Conservation (phyloP, 2,888 invertebrate genomes). For the Pseudococcus jackbeardsleyi region DNA sequence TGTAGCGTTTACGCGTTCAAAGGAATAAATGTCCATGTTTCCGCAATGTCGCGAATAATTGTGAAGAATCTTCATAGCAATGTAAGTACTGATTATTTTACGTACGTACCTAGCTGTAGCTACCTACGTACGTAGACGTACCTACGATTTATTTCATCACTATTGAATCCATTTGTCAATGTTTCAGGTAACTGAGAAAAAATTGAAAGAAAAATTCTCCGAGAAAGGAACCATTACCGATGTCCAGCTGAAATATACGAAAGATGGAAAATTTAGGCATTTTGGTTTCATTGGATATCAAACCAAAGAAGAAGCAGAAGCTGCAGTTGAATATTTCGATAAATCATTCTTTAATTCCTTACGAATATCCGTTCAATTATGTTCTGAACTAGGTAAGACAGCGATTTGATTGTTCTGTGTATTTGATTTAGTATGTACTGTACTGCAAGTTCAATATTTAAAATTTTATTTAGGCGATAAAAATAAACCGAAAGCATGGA, state of each 20-base stretch:
- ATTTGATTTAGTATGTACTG: background rate
- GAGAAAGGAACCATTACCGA: constrained; percentile 91
- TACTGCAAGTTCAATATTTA: background rate
- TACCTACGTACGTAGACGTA: too few species aligned
- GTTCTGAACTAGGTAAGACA: constrained; percentile 67
- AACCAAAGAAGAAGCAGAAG: constrained; percentile 82
- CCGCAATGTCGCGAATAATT: constrained; percentile 85
- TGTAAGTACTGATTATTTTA: constrained; percentile 76
- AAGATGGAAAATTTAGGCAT: constrained; percentile 90
- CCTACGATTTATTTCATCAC: too few species aligned
- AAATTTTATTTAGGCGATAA: constrained; percentile 72
- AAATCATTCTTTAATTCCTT: constrained; percentile 87
- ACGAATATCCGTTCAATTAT: constrained; percentile 75
- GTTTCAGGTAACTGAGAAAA: constrained; percentile 82
- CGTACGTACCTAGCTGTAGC: too few species aligned
- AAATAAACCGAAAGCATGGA: constrained; percentile 91
- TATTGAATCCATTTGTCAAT: background rate
- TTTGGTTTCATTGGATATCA: constrained; percentile 96
- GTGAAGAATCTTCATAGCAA: constrained; percentile 91
- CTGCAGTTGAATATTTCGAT: constrained; percentile 84
- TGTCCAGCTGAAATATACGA: constrained; percentile 91
- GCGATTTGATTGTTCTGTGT: background rate
- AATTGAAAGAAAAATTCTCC: constrained; percentile 82
- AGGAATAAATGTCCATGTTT: background rate
- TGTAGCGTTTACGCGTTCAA: background rate